phyloP scores from a whole-genome alignment of 2,888 invertebrate species.

The Mythimna loreyi region DNA sequence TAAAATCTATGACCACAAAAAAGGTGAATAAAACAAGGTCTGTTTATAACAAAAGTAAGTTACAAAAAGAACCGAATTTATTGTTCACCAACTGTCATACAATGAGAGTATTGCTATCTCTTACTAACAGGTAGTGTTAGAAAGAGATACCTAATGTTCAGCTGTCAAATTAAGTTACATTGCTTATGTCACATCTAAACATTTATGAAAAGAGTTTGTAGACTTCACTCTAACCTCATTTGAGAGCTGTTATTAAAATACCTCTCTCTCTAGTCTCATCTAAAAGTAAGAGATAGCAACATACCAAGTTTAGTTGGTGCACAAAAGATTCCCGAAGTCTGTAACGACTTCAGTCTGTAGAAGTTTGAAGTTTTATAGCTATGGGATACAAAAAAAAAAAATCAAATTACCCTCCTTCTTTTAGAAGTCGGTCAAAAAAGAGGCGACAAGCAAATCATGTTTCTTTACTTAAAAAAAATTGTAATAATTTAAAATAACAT shows the following conservation, averaged over 20 bases:
- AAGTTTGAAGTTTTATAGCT: not conserved
- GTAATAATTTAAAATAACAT: slow-evolving; percentile 28
- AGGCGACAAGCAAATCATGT: slow-evolving; percentile 33
- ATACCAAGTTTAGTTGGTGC: not conserved
- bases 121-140: not conserved
- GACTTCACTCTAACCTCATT: not conserved
- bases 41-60: not conserved
- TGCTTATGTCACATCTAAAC: not conserved
- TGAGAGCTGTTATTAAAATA: not conserved
- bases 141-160: not conserved
- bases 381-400: slow-evolving; percentile 29
- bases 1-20: no score
- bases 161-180: not conserved
- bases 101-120: slow-evolving; percentile 18
- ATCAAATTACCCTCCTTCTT: slow-evolving; percentile 2
- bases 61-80: not conserved
- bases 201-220: not conserved
- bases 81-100: not conserved
- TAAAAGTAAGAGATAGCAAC: not conserved
- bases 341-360: not conserved
- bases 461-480: slow-evolving; percentile 27
- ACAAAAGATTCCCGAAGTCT: not conserved
- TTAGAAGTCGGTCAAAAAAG: slow-evolving; percentile 29
- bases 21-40: slow-evolving; percentile 19
- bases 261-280: not conserved